These are phyloP conservation scores for Anastrepha ludens DNA, from an alignment of 1,140 invertebrate species.

Conservation along the genomic window DNA sequence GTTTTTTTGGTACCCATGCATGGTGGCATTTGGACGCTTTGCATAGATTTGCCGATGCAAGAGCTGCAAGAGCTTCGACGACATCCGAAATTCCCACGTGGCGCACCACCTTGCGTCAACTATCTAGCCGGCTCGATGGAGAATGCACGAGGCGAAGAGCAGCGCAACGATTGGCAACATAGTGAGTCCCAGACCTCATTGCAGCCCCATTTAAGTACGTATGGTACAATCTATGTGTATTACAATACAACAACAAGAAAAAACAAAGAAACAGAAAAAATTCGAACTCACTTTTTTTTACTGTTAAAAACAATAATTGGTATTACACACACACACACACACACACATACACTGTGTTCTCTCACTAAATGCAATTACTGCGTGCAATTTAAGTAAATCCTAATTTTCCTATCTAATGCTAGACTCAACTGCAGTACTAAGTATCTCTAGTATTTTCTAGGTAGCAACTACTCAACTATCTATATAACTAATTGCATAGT, in stretches of 20 bases:
- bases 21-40: constrained; percentile 90
- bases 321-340: not conserved
- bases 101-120: constrained; percentile 83
- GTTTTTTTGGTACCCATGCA: constrained; percentile 89
- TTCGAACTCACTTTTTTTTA: not conserved
- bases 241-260: not conserved
- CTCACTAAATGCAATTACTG: constrained; percentile 9
- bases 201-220: constrained; percentile 74
- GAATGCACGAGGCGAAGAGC: constrained; percentile 79
- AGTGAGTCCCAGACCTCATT: constrained; percentile 79
- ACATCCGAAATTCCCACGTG: constrained; percentile 80
- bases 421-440: constrained; percentile 7
- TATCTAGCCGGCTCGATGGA: constrained; percentile 82
- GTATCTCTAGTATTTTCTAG: constrained; percentile 26
- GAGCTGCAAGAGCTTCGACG: constrained; percentile 80
- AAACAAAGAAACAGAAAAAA: not conserved
- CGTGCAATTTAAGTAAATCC: not conserved
- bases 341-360: not conserved
- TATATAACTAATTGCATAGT: not conserved
- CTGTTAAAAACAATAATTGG: not conserved
- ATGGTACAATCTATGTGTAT: constrained; percentile 67
- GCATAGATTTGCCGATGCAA: constrained; percentile 84
- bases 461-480: constrained; percentile 3
- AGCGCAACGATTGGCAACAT: constrained; percentile 87
- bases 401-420: not conserved